Evolutionary conservation across 1,140 invertebrate genomes (phyloP).

Genomic region (Trigoniulus corallinus): DNA sequence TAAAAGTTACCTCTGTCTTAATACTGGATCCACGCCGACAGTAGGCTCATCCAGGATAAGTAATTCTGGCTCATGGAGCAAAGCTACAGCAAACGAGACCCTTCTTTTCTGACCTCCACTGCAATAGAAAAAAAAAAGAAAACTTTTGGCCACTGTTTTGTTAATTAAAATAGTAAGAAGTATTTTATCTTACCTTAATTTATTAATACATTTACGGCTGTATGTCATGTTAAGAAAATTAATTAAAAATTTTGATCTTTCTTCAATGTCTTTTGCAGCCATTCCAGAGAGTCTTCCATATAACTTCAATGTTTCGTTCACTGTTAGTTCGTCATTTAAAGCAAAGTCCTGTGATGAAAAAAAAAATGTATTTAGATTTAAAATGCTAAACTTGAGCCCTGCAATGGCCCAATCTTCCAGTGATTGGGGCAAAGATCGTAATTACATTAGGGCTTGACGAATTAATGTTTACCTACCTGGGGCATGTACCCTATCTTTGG

Average conservation of each 20-base stretch:
- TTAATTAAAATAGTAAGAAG: neutral
- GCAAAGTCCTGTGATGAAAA: conserved; percentile 7
- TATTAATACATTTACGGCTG: conserved; percentile 2
- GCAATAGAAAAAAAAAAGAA: conserved; percentile 23
- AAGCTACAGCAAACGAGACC: conserved; percentile 77
- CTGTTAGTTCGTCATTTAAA: conserved; percentile 10
- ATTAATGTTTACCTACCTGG: conserved; percentile 12
- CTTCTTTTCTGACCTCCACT: conserved; percentile 84
- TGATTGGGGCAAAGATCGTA: too few species aligned
- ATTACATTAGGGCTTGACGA: too few species aligned
- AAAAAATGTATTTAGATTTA: neutral
- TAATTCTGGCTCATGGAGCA: conserved; percentile 66
- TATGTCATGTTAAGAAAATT: conserved; percentile 11
- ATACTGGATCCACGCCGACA: conserved; percentile 26
- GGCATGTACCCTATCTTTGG: conserved; percentile 20
- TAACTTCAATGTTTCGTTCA: conserved; percentile 11
- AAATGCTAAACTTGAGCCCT: too few species aligned
- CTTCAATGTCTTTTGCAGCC: conserved; percentile 4
- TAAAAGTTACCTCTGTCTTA: conserved; percentile 1
- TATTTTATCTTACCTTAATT: conserved; percentile 7
- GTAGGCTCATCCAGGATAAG: conserved; percentile 35
- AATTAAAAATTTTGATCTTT: conserved; percentile 10
- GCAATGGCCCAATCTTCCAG: too few species aligned
- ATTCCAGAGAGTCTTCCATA: conserved; percentile 12
- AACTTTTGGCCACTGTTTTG: neutral